phyloP scores from a whole-genome alignment of 2,113 vertebrate species.

The Anolis carolinensis region DNA sequence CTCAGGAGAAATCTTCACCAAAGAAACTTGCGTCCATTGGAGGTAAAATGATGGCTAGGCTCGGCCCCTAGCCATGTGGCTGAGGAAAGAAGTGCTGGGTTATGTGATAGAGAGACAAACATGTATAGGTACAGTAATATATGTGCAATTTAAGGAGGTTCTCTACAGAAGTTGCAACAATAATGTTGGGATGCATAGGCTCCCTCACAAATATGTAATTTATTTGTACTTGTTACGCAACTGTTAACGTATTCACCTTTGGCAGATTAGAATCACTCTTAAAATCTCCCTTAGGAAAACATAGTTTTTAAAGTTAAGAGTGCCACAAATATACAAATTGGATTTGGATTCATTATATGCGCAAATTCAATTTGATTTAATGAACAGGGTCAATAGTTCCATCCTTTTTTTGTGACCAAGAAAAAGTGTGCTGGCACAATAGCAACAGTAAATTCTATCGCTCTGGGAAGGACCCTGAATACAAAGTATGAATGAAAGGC shows the following conservation, averaged over 20 bases:
- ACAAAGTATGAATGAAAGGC: conserved; percentile 57
- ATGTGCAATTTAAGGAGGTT: conserved; percentile 90
- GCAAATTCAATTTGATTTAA: neutral
- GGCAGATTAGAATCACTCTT: neutral
- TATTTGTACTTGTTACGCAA: conserved; percentile 31
- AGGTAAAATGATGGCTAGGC: conserved; percentile 95
- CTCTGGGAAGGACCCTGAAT: conserved; percentile 56
- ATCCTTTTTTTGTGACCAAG: conserved; percentile 14
- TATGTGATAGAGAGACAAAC: conserved; percentile 99
- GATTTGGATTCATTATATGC: neutral
- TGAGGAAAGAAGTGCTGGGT: conserved; percentile 96
- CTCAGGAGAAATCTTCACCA: conserved; percentile 96
- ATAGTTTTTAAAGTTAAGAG: neutral
- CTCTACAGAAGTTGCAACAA: conserved; percentile 71
- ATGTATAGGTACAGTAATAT: conserved; percentile 93
- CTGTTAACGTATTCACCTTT: conserved; percentile 36
- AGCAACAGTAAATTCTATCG: conserved; percentile 54
- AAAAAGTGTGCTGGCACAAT: conserved; percentile 44
- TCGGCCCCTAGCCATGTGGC: conserved; percentile 98
- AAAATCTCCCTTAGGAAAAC: neutral
- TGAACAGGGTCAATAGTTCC: neutral
- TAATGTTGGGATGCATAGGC: conserved; percentile 46
- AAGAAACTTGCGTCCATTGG: conserved; percentile 93
- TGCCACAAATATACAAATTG: neutral
- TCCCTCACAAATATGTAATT: conserved; percentile 32